Evolutionary conservation across 2,797 vertebrate species (phyloP).

Genomic region (Chelmon rostratus): DNA sequence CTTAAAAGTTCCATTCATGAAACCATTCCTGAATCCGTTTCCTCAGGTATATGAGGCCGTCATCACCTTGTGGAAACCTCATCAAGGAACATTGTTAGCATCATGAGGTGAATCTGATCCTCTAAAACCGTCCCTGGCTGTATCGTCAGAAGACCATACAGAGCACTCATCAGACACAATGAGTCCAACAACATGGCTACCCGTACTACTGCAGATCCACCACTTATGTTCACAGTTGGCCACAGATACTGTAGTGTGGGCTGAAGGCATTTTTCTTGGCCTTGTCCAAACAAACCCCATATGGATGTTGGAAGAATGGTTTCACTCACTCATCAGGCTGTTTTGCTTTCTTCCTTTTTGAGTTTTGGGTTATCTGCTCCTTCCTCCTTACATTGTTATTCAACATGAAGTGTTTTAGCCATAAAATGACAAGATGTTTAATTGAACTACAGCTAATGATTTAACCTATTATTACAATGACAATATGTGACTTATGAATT

Average conservation of each 20-base stretch:
- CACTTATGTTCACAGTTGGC: conserved; percentile 22
- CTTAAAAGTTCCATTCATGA: background rate
- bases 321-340: conserved; percentile 26
- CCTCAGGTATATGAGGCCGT: background rate
- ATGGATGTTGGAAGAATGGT: conserved; percentile 18
- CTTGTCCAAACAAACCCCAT: conserved; percentile 35
- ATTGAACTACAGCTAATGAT: conserved; percentile 9
- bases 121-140: background rate
- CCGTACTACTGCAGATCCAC: conserved; percentile 21
- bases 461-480: conserved; percentile 28
- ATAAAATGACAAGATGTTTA: conserved; percentile 16
- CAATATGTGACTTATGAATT: conserved; percentile 27
- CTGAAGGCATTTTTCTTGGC: conserved; percentile 20
- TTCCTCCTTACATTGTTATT: conserved; percentile 1
- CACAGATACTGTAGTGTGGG: background rate
- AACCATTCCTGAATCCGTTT: background rate
- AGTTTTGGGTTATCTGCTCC: conserved; percentile 5
- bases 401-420: conserved; percentile 3
- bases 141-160: conserved; percentile 19
- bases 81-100: background rate
- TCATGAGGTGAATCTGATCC: background rate
- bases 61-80: conserved; percentile 7
- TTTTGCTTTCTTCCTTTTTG: conserved; percentile 22
- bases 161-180: conserved; percentile 25
- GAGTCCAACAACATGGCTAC: conserved; percentile 19